Conservation (phyloP, 2,888 invertebrate species). For the Heliconius charithonia region DNA sequence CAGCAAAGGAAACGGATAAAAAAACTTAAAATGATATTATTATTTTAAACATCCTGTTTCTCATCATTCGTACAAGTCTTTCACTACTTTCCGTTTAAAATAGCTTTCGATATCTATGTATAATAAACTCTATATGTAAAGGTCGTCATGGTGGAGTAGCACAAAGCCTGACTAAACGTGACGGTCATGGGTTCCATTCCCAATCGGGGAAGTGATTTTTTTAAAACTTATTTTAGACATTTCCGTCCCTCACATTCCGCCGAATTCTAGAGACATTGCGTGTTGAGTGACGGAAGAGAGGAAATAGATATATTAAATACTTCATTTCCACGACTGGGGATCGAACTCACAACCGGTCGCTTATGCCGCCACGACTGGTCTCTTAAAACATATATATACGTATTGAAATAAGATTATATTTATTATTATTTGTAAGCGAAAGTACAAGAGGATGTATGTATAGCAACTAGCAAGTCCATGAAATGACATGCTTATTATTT, state of each 20-base stretch:
- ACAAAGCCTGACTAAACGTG: neutral
- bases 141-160: neutral
- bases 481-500: slow-evolving; percentile 30
- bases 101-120: slow-evolving; percentile 11
- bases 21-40: slow-evolving; percentile 8
- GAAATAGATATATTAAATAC: too few species aligned
- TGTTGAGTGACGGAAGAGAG: too few species aligned
- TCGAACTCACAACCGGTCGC: too few species aligned
- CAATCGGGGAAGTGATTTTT: too few species aligned
- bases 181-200: too few species aligned
- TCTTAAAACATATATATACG: too few species aligned
- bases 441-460: slow-evolving; percentile 47
- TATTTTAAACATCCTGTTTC: slow-evolving; percentile 14
- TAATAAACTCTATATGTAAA: slow-evolving; percentile 9
- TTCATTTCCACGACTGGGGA: too few species aligned
- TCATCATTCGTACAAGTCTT: neutral
- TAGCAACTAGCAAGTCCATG: slow-evolving; percentile 1
- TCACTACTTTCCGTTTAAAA: slow-evolving; percentile 21
- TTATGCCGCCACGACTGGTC: too few species aligned
- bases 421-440: slow-evolving; percentile 36
- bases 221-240: too few species aligned
- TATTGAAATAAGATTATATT: too few species aligned
- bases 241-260: too few species aligned
- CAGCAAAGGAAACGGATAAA: neutral
- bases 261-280: too few species aligned